Evolutionary conservation across 2,888 invertebrate genomes (phyloP).

Genomic region (Euzetes globulus): DNA sequence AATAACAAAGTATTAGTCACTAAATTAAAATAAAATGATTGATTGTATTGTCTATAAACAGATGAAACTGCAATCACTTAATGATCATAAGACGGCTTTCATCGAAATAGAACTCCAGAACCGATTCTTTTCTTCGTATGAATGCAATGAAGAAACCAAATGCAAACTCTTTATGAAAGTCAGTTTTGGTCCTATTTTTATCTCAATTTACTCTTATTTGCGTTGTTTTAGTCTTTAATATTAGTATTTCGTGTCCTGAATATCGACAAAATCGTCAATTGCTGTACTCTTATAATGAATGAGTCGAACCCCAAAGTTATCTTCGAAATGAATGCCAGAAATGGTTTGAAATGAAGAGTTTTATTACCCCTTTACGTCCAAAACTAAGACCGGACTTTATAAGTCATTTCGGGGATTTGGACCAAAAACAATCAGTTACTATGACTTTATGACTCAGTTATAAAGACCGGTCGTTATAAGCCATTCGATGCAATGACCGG

Average conservation of each 20-base stretch:
- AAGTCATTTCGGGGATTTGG: no score
- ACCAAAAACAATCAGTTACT: no score
- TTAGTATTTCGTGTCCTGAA: conserved; percentile 28
- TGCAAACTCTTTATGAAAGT: conserved; percentile 16
- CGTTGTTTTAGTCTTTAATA: conserved; percentile 9
- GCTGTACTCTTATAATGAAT: conserved; percentile 24
- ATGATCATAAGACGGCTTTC: conserved; percentile 2
- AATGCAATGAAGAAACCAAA: conserved; percentile 21
- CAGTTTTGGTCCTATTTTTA: background rate
- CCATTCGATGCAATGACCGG: background rate
- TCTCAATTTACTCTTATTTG: background rate
- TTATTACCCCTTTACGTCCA: no score
- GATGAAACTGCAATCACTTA: conserved; percentile 19
- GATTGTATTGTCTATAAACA: no score
- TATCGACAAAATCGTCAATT: conserved; percentile 14
- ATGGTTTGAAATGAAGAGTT: background rate
- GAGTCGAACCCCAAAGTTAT: background rate
- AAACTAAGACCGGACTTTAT: background rate
- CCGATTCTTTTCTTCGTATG: conserved; percentile 15
- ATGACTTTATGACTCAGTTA: no score
- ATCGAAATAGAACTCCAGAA: conserved; percentile 22
- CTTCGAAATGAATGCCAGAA: conserved; percentile 26
- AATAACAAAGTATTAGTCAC: background rate
- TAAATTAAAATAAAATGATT: background rate
- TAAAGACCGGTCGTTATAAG: background rate